Evolutionary conservation across 2,888 invertebrate genomes (phyloP).

Genomic region (Rhagophthalmus giganteus): DNA sequence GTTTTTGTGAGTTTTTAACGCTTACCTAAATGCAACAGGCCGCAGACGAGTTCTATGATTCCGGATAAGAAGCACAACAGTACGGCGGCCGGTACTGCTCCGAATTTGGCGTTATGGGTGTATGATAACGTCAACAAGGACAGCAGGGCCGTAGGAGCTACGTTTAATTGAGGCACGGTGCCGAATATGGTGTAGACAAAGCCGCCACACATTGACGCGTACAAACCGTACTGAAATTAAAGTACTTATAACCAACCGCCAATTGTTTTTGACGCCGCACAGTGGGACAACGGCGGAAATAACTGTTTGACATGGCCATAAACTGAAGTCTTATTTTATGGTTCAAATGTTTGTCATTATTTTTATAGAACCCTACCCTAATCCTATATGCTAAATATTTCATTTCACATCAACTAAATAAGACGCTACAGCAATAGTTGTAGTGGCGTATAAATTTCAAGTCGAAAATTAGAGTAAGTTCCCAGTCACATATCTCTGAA

Average conservation of each 20-base stretch:
- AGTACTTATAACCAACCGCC: neutral
- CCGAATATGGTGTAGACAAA: slow-evolving; percentile 79
- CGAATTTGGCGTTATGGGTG: slow-evolving; percentile 54
- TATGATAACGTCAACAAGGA: slow-evolving; percentile 73
- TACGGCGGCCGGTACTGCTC: slow-evolving; percentile 63
- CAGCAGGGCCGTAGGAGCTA: slow-evolving; percentile 75
- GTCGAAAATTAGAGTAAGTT: no score
- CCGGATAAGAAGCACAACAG: slow-evolving; percentile 70
- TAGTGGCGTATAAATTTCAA: no score
- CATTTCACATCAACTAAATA: neutral
- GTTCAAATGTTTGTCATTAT: no score
- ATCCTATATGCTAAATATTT: no score
- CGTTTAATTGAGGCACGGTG: slow-evolving; percentile 68
- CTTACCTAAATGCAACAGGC: slow-evolving; percentile 67
- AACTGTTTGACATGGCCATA: no score
- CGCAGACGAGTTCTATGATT: slow-evolving; percentile 65
- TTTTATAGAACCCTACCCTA: no score
- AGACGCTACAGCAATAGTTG: no score
- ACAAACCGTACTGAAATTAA: slow-evolving; percentile 74
- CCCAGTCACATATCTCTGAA: no score
- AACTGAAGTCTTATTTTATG: no score
- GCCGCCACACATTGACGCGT: slow-evolving; percentile 77
- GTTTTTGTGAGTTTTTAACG: slow-evolving; percentile 4
- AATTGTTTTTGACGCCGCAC: no score
- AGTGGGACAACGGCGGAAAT: no score